Conservation (phyloP, 2,113 vertebrate species). For the Helogale parvula region DNA sequence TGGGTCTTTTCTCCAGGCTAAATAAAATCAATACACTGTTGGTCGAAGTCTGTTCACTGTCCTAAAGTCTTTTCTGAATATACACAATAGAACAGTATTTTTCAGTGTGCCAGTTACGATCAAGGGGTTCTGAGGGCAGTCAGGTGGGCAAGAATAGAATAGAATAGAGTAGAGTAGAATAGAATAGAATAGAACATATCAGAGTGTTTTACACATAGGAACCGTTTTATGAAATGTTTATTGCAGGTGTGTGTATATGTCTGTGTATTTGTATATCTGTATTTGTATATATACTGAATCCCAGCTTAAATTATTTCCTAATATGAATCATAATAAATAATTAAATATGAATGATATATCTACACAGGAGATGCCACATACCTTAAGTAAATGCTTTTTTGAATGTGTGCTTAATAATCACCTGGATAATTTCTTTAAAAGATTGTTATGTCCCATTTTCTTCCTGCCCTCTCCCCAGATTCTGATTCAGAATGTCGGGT, state of each 20-base stretch:
- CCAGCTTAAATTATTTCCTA: background rate
- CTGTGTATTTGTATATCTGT: background rate
- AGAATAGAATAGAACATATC: background rate
- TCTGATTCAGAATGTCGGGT: background rate
- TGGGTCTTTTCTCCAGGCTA: constrained; percentile 15
- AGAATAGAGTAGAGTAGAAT: background rate
- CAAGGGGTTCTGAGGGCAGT: background rate
- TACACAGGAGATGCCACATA: background rate
- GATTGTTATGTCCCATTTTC: background rate
- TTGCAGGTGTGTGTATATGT: background rate
- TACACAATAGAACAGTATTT: background rate
- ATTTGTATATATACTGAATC: background rate
- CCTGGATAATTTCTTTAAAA: background rate
- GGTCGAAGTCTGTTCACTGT: background rate
- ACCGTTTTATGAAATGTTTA: background rate
- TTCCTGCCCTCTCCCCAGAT: background rate
- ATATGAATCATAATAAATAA: background rate
- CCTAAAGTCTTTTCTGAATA: background rate
- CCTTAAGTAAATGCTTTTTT: background rate
- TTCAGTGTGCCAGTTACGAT: background rate
- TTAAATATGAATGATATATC: background rate
- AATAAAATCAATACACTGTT: constrained; percentile 18
- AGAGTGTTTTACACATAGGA: background rate
- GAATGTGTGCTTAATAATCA: background rate
- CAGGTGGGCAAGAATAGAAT: background rate